phyloP scores from a whole-genome alignment of 1,140 invertebrate species.

The Pristionchus pacificus region DNA sequence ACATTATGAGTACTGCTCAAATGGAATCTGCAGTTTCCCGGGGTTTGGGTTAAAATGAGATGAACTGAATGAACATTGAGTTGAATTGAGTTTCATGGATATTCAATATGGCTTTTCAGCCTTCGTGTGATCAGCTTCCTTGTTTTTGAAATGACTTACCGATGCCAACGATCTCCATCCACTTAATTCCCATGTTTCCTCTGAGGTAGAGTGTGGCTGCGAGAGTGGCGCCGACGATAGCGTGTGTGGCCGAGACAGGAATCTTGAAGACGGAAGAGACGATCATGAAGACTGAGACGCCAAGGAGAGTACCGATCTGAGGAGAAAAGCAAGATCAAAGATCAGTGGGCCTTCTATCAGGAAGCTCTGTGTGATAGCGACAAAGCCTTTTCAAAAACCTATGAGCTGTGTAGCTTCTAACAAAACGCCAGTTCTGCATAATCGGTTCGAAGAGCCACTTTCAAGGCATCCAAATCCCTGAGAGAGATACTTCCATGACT shows the following conservation, averaged over 20 bases:
- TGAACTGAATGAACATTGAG: background rate
- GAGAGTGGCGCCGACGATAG: conserved; percentile 89
- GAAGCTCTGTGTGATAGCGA: background rate
- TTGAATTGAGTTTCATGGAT: background rate
- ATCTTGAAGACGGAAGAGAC: conserved; percentile 84
- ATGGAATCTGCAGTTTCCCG: no score
- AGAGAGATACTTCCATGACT: background rate
- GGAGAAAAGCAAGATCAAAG: background rate
- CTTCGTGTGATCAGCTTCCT: background rate
- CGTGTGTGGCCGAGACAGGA: conserved; percentile 87
- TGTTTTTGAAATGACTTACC: conserved; percentile 63
- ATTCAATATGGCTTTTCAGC: background rate
- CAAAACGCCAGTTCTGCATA: no score
- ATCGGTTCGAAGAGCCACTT: background rate
- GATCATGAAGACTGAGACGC: conserved; percentile 83
- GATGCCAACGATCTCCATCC: conserved; percentile 73
- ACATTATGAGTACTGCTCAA: background rate
- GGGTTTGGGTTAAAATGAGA: no score
- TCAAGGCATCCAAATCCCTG: background rate
- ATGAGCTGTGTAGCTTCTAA: no score
- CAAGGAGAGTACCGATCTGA: conserved; percentile 56
- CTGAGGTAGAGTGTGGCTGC: conserved; percentile 86
- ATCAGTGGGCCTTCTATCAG: background rate
- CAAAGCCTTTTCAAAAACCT: background rate
- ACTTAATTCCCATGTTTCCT: conserved; percentile 76